Base-by-base conservation (phyloP, 2,888 invertebrate species). In the Tetragnatha montana region DNA sequence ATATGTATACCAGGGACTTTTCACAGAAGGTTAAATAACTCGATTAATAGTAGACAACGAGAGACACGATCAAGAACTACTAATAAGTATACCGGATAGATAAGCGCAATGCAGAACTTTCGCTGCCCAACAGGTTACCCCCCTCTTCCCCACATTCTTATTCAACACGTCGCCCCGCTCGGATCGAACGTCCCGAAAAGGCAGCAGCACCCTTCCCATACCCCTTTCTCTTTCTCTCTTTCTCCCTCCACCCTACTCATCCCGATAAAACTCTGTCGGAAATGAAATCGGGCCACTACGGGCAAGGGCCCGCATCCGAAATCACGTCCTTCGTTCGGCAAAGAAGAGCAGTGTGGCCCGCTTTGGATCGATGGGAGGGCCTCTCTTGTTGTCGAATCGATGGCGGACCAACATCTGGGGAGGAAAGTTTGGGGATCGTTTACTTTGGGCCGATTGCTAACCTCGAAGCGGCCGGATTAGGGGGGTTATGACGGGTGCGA, bases 401-500 rank as follows among this genome's bases (percentile, higher is more conserved):
- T 82, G 82, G 22, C 82, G n/a, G 10, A 71, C 82, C 19, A 74
- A 74, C 74, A 82, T 82, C 82, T 49, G 60, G 60, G 60, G 60
- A 60, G 60, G 60, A 60, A 14, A 60, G 60, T 60, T 35, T 35
- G 35, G 35, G 35, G 35, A 35, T 35, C 35, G 35, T 35, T 35
- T 35, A 35, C 35, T 35, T 35, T 35, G 35, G 35, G 35, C 35
- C 35, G 35, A 35, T 35, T 35, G 35, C 35, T 35, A 35, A 35
- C 35, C 35, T 35, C 4, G 2, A 35, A 2, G 35, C 35, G 35
- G 35, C 35, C 2, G 35, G 35, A 35, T 35, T 35, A 35, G 35
- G 35, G n/a, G 35, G 35, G 35, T 35, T 35, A 35, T 35, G 35
- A 4, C 4, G 35, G 35, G 35, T 35, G 35, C 4, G 35, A 35